Percentiles rank a stretch among this genome's conserved stretches.
Conservation (phyloP, 2,113 vertebrate genomes). For the Misgurnus anguillicaudatus region DNA sequence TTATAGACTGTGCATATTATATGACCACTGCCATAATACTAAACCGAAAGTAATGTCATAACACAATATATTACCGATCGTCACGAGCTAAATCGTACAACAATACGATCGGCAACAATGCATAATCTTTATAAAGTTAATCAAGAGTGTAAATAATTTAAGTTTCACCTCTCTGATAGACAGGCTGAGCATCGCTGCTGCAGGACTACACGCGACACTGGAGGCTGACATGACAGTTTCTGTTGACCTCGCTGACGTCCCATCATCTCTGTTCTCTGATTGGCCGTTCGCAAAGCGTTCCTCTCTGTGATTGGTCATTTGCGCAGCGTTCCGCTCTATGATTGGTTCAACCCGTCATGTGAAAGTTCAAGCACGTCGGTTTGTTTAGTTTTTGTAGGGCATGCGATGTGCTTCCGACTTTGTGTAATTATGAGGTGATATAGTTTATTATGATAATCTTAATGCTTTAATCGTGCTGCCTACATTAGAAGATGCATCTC, state of each 20-base stretch:
- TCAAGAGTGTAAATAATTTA: not conserved
- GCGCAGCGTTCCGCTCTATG: not conserved
- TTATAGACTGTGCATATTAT: too few species aligned
- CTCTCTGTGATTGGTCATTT: not conserved
- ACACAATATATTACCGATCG: not conserved
- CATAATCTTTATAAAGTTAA: not conserved
- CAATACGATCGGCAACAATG: not conserved
- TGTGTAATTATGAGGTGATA: not conserved
- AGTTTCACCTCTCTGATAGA: slow-evolving; percentile 84
- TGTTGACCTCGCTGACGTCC: not conserved
- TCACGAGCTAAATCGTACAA: not conserved
- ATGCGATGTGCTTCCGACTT: slow-evolving; percentile 51
- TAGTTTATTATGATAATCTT: not conserved
- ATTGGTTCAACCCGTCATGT: slow-evolving; percentile 11
- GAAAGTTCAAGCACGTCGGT: slow-evolving; percentile 16
- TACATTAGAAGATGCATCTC: not conserved
- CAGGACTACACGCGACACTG: not conserved
- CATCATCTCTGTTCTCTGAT: slow-evolving; percentile 66
- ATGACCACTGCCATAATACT: not conserved
- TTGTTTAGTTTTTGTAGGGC: slow-evolving; percentile 31
- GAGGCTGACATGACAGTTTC: slow-evolving; percentile 70
- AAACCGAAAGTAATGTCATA: not conserved
- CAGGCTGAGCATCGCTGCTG: slow-evolving; percentile 74
- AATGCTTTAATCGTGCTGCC: not conserved
- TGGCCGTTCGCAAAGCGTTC: slow-evolving; percentile 61